Base-by-base conservation (phyloP, 1,140 invertebrate genomes). In the Hormaphis cornu region DNA sequence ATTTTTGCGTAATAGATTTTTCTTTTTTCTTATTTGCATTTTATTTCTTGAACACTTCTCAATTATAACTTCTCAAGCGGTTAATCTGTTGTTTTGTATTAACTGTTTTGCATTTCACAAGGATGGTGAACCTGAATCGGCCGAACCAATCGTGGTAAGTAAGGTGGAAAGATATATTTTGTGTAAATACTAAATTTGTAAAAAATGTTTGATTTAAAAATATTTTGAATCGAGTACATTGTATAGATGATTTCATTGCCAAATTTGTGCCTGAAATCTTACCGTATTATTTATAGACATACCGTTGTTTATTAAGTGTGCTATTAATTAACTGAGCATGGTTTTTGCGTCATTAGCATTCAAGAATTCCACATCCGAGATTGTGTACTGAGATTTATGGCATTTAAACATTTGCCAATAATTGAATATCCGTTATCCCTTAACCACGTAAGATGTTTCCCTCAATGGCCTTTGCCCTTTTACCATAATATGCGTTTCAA, bases 71-170 rank as follows among this genome's bases (percentile, higher is more conserved):
- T 54, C 66, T 70, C 44, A n/a, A 46, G 42, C 44, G 69, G 53
- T 46, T 70, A 70, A 70, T 18, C 24, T 48, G 18, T 50, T 59
- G 50, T 52, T 61, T 50, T 52, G 2, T 71, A 40, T 52, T 37
- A 71, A 63, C 18, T 53, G 48, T 63, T 71, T 54, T 71, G 37
- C 56, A 26, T 71, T 71, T 52, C 48, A 63, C 42, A 88, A 92
- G 89, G 84, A 86, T 84, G 89, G 89, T 83, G 86, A 88, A 82
- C 86, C 42, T 33, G 61, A 86, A 83, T 90, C 87, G 83, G 88
- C 90, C 85, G 91, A 94, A 83, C 91, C 91, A 78, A 93, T 94
- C 80, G 89, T 93, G 88, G 90, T 93, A 90, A 92, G 90, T 91
- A 80, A 77, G 77, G 61, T 24, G 2, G 24, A 40, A 20, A 12